A percentile compares a stretch with the other conserved stretches of the same genome.
Evolutionary conservation across 2,888 invertebrate genomes (phyloP).

Genomic region (Parnassius smintheus): DNA sequence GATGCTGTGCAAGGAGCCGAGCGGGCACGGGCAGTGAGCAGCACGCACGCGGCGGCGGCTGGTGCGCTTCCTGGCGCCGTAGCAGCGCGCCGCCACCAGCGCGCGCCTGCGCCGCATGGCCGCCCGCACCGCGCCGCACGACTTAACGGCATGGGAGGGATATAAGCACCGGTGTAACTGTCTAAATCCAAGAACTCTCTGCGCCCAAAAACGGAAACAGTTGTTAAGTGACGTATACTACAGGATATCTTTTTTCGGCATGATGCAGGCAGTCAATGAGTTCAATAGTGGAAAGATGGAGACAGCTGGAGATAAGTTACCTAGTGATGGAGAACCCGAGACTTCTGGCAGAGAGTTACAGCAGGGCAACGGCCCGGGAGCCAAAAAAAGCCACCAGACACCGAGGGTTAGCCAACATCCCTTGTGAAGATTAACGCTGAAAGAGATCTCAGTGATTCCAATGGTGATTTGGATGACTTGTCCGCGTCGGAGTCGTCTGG

Average conservation of each 20-base stretch:
- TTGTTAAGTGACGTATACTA: constrained; percentile 41
- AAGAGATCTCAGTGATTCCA: constrained; percentile 48
- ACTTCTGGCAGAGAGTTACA: constrained; percentile 47
- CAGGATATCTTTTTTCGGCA: constrained; percentile 68
- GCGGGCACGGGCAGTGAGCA: constrained; percentile 42
- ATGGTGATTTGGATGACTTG: constrained; percentile 56
- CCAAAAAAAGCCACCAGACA: constrained; percentile 60
- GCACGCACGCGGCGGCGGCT: constrained; percentile 45
- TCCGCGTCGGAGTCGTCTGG: constrained; percentile 57
- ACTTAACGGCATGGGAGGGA: constrained; percentile 63
- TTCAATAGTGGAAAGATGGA: constrained; percentile 47
- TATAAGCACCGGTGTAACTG: constrained; percentile 69
- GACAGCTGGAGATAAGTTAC: constrained; percentile 39
- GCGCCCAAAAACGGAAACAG: constrained; percentile 64
- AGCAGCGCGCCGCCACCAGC: too few species aligned
- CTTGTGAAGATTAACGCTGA: constrained; percentile 30
- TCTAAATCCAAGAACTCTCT: constrained; percentile 59
- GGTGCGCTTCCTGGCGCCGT: constrained; percentile 47
- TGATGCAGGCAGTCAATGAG: constrained; percentile 67
- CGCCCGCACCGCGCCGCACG: too few species aligned
- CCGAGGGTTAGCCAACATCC: constrained; percentile 30
- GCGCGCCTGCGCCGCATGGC: too few species aligned
- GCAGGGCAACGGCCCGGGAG: constrained; percentile 67
- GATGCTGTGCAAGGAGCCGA: constrained; percentile 41
- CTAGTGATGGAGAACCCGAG: constrained; percentile 43